Base-by-base conservation (phyloP, 1,140 invertebrate species). In the Conus ventricosus region DNA sequence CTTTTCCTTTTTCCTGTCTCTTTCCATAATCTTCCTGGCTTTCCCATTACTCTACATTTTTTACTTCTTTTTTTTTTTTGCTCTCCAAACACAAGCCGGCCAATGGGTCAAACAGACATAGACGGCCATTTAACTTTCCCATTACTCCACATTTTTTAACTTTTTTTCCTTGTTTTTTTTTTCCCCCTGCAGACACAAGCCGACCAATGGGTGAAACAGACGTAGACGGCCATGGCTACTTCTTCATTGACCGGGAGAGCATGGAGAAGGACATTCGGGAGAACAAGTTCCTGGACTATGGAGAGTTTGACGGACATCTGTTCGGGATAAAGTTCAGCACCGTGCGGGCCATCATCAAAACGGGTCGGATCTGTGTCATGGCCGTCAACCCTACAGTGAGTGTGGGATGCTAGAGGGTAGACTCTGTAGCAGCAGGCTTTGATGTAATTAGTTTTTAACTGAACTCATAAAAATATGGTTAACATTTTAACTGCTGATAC, bases 301-400 rank as follows among this genome's bases (percentile, higher is more conserved):
- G 99, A 5, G 98, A 99, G 95, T 98, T 98, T 93, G 98, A 98
- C 93, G 98, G 97, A 84, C 97, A 99, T 94, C 95, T 99, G 6
- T 99, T 99, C 94, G 99, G 99, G 15, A 96, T 96, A 11, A 98
- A 98, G 94, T 96, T 99, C 71, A 98, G 99, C 92, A 97, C 98
- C 0, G 98, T 99, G 83, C 96, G 98, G 60, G 97, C 98, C 88
- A 96, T 99, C 53, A 99, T 99, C 85, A 97, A 97, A 90, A 96
- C 97, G 90, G 98, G 99, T 6, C 99, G 98, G 96, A 99, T 99
- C 97, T 99, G 99, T 95, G 97, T 99, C 51, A 95, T 99, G 87
- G 99, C 99, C 95, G 99, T 98, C 94, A 98, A 98, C 92, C 98
- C 98, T 60, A 97, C 97, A 91, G 96, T 96, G 94, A 92, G 94